phyloP scores from a whole-genome alignment of 2,797 vertebrate species.

The Natrix natrix region DNA sequence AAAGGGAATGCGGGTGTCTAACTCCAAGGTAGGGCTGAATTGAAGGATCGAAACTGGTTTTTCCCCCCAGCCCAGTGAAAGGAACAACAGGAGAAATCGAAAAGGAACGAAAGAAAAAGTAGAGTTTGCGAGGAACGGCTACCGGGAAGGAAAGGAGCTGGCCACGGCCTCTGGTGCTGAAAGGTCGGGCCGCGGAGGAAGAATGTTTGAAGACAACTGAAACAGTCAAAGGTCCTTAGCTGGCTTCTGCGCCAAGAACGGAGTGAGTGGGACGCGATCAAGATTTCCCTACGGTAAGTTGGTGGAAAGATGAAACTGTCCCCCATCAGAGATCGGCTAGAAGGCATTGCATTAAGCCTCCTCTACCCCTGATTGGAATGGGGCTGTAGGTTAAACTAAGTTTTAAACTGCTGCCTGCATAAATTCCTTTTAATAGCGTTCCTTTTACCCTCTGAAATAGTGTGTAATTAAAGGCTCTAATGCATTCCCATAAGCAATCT shows the following conservation, averaged over 20 bases:
- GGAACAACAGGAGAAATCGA: neutral
- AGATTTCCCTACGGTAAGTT: conserved; percentile 9
- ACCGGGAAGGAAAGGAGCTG: neutral
- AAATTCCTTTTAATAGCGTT: neutral
- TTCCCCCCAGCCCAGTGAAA: neutral
- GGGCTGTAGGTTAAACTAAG: neutral
- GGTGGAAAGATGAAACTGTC: neutral
- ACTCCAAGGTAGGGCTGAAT: conserved; percentile 27
- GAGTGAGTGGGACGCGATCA: neutral
- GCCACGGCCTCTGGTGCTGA: conserved; percentile 17
- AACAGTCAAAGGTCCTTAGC: neutral
- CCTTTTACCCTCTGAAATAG: neutral
- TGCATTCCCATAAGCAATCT: neutral
- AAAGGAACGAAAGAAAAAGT: neutral
- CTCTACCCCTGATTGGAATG: neutral
- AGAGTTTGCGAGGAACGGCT: neutral
- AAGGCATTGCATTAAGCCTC: neutral
- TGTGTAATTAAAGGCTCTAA: neutral
- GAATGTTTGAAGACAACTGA: conserved; percentile 4
- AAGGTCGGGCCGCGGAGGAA: neutral
- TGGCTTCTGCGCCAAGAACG: neutral
- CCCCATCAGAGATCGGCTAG: neutral
- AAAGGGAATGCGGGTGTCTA: neutral
- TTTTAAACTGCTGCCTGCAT: neutral
- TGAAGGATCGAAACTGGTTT: neutral